Percentiles rank a stretch among this genome's conserved stretches.
Conservation (phyloP, 2,797 vertebrate genomes). For the Tapirus indicus region DNA sequence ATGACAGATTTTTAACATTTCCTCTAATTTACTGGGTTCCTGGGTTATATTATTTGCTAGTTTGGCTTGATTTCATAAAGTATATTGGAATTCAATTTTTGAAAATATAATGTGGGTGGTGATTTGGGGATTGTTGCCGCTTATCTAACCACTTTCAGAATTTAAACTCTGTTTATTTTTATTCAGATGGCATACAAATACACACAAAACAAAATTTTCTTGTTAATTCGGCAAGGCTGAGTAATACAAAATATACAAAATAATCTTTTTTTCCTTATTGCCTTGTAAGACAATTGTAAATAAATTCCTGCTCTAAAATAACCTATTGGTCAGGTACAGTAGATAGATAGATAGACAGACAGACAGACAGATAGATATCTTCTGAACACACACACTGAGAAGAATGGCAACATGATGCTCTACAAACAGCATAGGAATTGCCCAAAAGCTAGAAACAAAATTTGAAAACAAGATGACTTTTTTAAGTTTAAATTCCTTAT, state of each 20-base stretch:
- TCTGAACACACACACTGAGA: not conserved
- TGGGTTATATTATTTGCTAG: not conserved
- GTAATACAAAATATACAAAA: not conserved
- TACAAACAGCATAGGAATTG: not conserved
- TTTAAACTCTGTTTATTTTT: not conserved
- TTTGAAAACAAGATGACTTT: not conserved
- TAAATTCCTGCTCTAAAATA: not conserved
- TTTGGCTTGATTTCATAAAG: slow-evolving; percentile 31
- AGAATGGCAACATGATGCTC: not conserved
- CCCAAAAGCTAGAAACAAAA: not conserved
- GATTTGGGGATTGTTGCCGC: not conserved
- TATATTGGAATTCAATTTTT: not conserved
- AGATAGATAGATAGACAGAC: too few relatives aligned
- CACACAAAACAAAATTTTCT: not conserved
- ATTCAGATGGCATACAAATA: not conserved
- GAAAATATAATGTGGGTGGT: not conserved
- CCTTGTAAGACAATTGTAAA: not conserved
- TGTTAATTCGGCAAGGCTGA: not conserved
- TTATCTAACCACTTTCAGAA: not conserved
- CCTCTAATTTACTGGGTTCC: slow-evolving; percentile 30
- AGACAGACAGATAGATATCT: not conserved
- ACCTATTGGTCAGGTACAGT: not conserved
- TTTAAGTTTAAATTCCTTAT: not conserved
- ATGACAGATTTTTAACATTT: not conserved
- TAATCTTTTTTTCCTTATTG: not conserved